Conservation (phyloP, 1,140 invertebrate species). For the Linepithema humile region DNA sequence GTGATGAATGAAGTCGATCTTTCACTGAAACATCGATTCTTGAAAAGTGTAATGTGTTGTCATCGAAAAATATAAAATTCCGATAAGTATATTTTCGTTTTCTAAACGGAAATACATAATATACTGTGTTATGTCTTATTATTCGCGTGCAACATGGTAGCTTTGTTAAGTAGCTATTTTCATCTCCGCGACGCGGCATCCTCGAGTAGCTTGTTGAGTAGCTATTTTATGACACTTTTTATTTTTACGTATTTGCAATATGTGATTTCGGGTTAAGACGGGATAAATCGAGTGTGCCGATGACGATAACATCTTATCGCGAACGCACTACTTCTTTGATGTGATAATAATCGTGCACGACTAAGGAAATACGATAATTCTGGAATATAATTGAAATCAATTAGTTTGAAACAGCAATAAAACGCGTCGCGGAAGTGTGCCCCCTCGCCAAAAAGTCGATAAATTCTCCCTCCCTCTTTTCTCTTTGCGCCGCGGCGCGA, state of each 20-base stretch:
- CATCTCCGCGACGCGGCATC: not conserved
- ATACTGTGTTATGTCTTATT: not conserved
- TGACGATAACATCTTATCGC: not conserved
- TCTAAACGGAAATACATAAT: not conserved
- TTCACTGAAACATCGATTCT: not conserved
- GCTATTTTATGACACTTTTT: constrained; percentile 8
- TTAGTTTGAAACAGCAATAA: constrained; percentile 47
- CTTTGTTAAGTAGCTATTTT: constrained; percentile 69
- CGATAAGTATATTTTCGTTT: not conserved
- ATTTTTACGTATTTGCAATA: not conserved
- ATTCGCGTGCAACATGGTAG: constrained; percentile 62
- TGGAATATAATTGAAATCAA: constrained; percentile 52
- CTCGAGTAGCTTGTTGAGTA: constrained; percentile 20
- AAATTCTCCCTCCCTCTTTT: constrained; percentile 55
- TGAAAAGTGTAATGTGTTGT: not conserved
- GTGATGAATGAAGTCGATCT: not conserved
- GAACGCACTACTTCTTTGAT: not conserved
- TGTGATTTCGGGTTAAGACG: constrained; percentile 4
- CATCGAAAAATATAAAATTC: not conserved
- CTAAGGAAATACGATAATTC: not conserved
- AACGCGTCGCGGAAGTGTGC: constrained; percentile 28
- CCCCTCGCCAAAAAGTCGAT: constrained; percentile 64
- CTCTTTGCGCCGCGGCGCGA: constrained; percentile 50
- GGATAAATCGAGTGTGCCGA: not conserved
- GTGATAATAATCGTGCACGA: not conserved